phyloP scores from a whole-genome alignment of 1,140 invertebrate genomes.

The Drepana arcuata region DNA sequence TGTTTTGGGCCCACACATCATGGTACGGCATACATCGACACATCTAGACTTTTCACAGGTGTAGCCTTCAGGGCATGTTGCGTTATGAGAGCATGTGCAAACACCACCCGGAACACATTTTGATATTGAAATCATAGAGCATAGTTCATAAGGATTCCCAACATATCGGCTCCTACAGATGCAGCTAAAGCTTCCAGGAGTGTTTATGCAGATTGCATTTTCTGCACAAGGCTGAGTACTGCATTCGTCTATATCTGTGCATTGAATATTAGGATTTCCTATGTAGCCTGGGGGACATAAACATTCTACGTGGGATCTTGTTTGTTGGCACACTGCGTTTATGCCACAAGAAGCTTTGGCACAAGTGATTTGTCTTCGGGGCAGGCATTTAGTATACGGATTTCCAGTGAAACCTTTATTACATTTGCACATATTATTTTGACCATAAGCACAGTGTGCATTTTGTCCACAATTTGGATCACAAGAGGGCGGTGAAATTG shows the following conservation, averaged over 20 bases:
- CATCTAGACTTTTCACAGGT: slow-evolving; percentile 80
- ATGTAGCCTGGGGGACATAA: slow-evolving; percentile 85
- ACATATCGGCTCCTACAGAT: slow-evolving; percentile 85
- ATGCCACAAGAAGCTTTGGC: slow-evolving; percentile 80
- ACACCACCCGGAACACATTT: slow-evolving; percentile 78
- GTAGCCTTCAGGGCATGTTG: slow-evolving; percentile 83
- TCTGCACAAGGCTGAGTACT: slow-evolving; percentile 84
- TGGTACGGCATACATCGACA: slow-evolving; percentile 79
- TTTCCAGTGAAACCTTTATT: slow-evolving; percentile 88
- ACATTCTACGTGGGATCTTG: slow-evolving; percentile 82
- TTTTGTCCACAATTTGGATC: slow-evolving; percentile 84
- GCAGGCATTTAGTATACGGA: slow-evolving; percentile 86
- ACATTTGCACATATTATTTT: slow-evolving; percentile 85
- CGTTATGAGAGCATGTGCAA: slow-evolving; percentile 79
- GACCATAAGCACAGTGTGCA: slow-evolving; percentile 90
- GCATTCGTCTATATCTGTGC: slow-evolving; percentile 91
- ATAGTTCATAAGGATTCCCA: slow-evolving; percentile 89
- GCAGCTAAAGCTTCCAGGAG: slow-evolving; percentile 89
- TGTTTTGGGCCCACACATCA: slow-evolving; percentile 86
- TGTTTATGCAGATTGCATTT: slow-evolving; percentile 91
- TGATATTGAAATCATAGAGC: slow-evolving; percentile 77
- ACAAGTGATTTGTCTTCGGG: slow-evolving; percentile 81
- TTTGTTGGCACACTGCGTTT: slow-evolving; percentile 84
- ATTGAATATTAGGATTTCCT: slow-evolving; percentile 90
- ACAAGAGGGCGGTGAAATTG: slow-evolving; percentile 84